A percentile compares a stretch with the other conserved stretches of the same genome.
These are phyloP conservation scores for Leistus spinibarbis DNA, from an alignment of 2,888 invertebrate genomes.

Conservation along the genomic window DNA sequence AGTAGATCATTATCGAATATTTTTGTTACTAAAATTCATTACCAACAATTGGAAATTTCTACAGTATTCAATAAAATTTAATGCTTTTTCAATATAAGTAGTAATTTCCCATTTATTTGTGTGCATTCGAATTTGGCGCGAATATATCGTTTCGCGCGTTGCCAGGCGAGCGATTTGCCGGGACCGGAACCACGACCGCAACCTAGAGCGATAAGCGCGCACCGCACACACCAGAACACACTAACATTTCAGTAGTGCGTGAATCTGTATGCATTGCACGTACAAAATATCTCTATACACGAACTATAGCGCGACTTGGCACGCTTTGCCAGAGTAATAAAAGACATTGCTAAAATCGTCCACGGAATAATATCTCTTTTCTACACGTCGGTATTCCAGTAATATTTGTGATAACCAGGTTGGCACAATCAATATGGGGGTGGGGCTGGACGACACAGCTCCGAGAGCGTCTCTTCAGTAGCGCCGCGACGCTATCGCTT, in stretches of 20 bases:
- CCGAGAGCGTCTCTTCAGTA: conserved; percentile 45
- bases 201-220: not conserved
- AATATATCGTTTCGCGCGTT: not conserved
- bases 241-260: conserved; percentile 11
- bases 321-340: conserved; percentile 8
- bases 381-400: conserved; percentile 53
- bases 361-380: conserved; percentile 18
- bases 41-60: no score
- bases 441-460: conserved; percentile 49
- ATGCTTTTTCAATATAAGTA: no score
- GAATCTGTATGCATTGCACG: conserved; percentile 14
- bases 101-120: not conserved
- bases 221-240: not conserved
- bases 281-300: not conserved
- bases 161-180: not conserved
- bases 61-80: no score
- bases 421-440: conserved; percentile 54
- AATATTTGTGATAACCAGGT: conserved; percentile 52
- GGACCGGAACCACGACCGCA: conserved; percentile 5
- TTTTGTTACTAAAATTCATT: no score
- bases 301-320: conserved; percentile 3
- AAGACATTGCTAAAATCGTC: conserved; percentile 15
- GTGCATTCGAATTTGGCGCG: not conserved
- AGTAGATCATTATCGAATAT: no score
- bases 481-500: conserved; percentile 17